Base-by-base conservation (phyloP, 2,113 vertebrate genomes). In the Pseudorectes ferrugineus region DNA sequence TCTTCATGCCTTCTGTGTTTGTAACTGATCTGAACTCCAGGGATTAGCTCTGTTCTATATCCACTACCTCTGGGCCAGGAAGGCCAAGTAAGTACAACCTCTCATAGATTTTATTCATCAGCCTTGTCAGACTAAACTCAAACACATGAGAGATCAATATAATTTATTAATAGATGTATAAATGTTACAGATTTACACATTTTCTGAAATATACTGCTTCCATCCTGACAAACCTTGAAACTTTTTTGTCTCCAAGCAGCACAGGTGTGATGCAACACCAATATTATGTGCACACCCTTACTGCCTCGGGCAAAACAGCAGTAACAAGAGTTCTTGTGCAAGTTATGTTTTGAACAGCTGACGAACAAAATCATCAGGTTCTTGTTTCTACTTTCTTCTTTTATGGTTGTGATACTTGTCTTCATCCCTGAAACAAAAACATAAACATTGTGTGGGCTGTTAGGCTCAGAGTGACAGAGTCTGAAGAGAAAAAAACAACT, bases 381-480 rank as follows among this genome's bases (percentile, higher is more conserved):
- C 66, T 81, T 68, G n/a, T 40, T 95, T 51, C 75, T 98, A 96
- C 96, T 97, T 98, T 98, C 97, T 99, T 98, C 95, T 98, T 98
- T 96, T 98, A 58, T 98, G 98, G 73, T 96, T 97, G 75, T 97
- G 98, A 86, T 98, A 98, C 79, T 97, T 98, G 31, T 98, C 98
- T 36, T 98, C 98, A 67, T 98, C 98, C 95, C 99, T 99, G 97
- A 92, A 98, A 97, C 10, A 73, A 95, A 94, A 95, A 4, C 49
- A 45, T 21, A 93, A 88, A 85, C n/a, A 29, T 57, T 33, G 12
- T 24, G 48, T 33, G 38, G n/a, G 57, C 28, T 86, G 38, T 92
- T 84, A 68, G 55, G 31, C 16, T 62, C 25, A 68, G 29, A n/a
- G 13, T 81, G 52, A 76, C n/a, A 74, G 25, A 45, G 36, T 67